Evolutionary conservation across 2,888 invertebrate species (phyloP).

Genomic region (Rhodophaea formosa): DNA sequence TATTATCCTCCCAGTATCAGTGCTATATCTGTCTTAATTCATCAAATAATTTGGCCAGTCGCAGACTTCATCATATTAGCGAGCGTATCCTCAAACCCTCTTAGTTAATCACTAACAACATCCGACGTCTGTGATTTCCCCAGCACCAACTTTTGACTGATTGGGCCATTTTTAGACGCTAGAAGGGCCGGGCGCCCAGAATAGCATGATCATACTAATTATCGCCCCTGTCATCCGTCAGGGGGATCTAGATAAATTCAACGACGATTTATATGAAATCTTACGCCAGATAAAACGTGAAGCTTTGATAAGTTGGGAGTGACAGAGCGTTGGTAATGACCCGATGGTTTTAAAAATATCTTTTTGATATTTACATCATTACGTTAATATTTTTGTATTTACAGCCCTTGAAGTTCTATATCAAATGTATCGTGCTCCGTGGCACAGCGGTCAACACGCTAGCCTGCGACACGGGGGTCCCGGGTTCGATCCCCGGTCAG

Average conservation of each 20-base stretch:
- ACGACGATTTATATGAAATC: slow-evolving; percentile 58
- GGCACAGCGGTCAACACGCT: too few species aligned
- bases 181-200: slow-evolving; percentile 57
- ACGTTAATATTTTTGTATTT: neutral
- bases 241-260: slow-evolving; percentile 55
- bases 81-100: slow-evolving; percentile 25
- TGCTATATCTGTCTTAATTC: neutral
- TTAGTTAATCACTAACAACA: slow-evolving; percentile 44
- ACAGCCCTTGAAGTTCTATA: neutral
- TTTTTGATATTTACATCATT: neutral
- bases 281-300: slow-evolving; percentile 34
- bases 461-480: too few species aligned
- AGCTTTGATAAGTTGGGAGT: slow-evolving; percentile 23
- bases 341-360: neutral
- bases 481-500: too few species aligned
- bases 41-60: slow-evolving; percentile 1
- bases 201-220: slow-evolving; percentile 74
- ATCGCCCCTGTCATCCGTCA: slow-evolving; percentile 65
- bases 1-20: too few species aligned
- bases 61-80: slow-evolving; percentile 16
- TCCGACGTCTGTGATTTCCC: slow-evolving; percentile 43
- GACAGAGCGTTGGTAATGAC: slow-evolving; percentile 10
- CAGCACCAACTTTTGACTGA: slow-evolving; percentile 63
- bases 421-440: too few species aligned
- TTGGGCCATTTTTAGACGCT: slow-evolving; percentile 74